Evolutionary conservation across 2,888 invertebrate species (phyloP).

Genomic region (Lordiphosa andalusiaca): DNA sequence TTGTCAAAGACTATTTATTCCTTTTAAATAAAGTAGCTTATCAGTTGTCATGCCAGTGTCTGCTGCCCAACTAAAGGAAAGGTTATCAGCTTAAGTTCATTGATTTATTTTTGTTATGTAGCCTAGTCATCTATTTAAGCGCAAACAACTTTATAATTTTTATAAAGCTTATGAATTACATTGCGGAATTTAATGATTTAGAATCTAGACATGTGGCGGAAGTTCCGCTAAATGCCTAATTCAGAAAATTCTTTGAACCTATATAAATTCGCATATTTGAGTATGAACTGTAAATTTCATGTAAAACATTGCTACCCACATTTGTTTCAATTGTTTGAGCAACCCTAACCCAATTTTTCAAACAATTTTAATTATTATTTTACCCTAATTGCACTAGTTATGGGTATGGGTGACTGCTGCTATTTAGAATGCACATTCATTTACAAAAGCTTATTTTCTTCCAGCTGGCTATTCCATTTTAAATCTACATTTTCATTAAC

Average conservation of each 20-base stretch:
- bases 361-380: too few relatives aligned
- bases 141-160: constrained; percentile 3
- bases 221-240: too few relatives aligned
- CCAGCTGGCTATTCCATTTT: constrained; percentile 2
- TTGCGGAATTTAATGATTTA: background rate
- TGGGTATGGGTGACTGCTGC: too few relatives aligned
- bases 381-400: too few relatives aligned
- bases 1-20: constrained; percentile 2
- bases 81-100: constrained; percentile 23
- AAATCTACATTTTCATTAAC: constrained; percentile 32
- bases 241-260: too few relatives aligned
- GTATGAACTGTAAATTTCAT: too few relatives aligned
- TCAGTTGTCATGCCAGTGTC: constrained; percentile 30
- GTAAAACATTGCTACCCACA: too few relatives aligned
- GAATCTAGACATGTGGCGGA: background rate
- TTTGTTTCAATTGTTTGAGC: too few relatives aligned
- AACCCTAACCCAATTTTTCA: too few relatives aligned
- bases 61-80: constrained; percentile 3
- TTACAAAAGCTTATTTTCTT: too few relatives aligned
- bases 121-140: constrained; percentile 16
- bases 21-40: constrained; percentile 10
- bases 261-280: too few relatives aligned
- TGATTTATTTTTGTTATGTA: constrained; percentile 9
- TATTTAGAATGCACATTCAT: too few relatives aligned
- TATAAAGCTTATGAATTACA: background rate